phyloP scores from a whole-genome alignment of 2,797 vertebrate species.

The Centropyge bicolor region DNA sequence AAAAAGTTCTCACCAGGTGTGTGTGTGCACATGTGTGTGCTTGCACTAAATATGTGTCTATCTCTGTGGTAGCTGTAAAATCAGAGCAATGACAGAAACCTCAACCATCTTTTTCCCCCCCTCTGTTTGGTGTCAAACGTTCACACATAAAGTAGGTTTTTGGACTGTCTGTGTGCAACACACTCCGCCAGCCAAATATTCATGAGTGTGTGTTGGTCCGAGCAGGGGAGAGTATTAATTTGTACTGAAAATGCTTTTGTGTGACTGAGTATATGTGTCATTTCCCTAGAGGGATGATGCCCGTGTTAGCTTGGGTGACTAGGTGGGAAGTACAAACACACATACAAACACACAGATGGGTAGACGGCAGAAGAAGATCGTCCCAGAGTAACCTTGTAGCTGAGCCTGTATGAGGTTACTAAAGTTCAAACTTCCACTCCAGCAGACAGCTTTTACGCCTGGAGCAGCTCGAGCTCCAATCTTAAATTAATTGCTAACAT shows the following conservation, averaged over 20 bases:
- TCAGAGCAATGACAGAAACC: slow-evolving; percentile 18
- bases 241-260: slow-evolving; percentile 12
- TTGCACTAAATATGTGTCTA: slow-evolving; percentile 2
- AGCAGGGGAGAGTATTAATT: not conserved
- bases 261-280: slow-evolving; percentile 43
- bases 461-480: slow-evolving; percentile 9
- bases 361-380: slow-evolving; percentile 35
- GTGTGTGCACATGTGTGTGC: not conserved
- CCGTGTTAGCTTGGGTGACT: slow-evolving; percentile 28
- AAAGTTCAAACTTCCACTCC: slow-evolving; percentile 64
- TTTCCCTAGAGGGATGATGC: slow-evolving; percentile 26
- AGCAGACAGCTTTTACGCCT: slow-evolving; percentile 29
- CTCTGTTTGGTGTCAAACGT: not conserved
- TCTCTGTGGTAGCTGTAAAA: not conserved
- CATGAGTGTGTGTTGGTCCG: not conserved
- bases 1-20: not conserved
- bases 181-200: not conserved
- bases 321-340: slow-evolving; percentile 41
- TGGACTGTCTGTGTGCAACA: not conserved
- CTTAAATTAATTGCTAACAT: slow-evolving; percentile 3
- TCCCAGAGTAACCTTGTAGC: slow-evolving; percentile 65
- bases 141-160: not conserved
- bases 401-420: slow-evolving; percentile 69
- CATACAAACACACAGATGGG: not conserved
- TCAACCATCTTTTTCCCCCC: not conserved